Percentiles rank a stretch among this genome's conserved stretches.
These are phyloP conservation scores for Eriosoma lanigerum DNA, from an alignment of 1,140 invertebrate species.

Conservation along the genomic window DNA sequence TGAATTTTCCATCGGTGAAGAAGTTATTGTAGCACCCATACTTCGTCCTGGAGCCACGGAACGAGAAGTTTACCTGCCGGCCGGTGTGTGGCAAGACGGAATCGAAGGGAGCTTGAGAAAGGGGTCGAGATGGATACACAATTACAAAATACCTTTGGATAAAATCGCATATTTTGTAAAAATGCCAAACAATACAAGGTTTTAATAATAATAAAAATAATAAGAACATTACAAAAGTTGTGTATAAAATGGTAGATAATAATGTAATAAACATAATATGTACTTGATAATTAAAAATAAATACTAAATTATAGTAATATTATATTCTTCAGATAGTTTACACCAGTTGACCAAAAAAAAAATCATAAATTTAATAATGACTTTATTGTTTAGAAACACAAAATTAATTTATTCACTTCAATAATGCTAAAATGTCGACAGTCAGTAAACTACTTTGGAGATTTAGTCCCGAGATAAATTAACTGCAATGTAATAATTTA, in stretches of 20 bases:
- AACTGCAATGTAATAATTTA: slow-evolving; percentile 32
- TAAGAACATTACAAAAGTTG: too few relatives aligned
- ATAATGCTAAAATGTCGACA: neutral
- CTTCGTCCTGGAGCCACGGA: slow-evolving; percentile 68
- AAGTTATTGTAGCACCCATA: slow-evolving; percentile 89
- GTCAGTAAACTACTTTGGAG: neutral
- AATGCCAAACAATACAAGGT: slow-evolving; percentile 80
- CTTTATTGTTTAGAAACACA: neutral
- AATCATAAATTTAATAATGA: too few relatives aligned
- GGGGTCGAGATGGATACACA: slow-evolving; percentile 85
- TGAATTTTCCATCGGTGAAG: slow-evolving; percentile 88
- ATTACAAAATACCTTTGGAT: slow-evolving; percentile 76
- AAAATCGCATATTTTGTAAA: slow-evolving; percentile 83
- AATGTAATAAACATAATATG: too few relatives aligned
- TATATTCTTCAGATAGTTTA: too few relatives aligned
- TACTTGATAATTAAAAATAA: too few relatives aligned
- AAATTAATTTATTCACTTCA: slow-evolving; percentile 21
- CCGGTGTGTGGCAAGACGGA: slow-evolving; percentile 86
- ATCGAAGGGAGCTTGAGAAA: slow-evolving; percentile 81
- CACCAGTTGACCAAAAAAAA: too few relatives aligned
- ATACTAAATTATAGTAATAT: too few relatives aligned
- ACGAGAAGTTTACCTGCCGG: slow-evolving; percentile 77
- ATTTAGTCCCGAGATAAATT: slow-evolving; percentile 21
- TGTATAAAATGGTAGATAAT: too few relatives aligned
- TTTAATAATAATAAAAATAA: slow-evolving; percentile 59